Base-by-base conservation (phyloP, 2,888 invertebrate species). In the Nowickia ferox region DNA sequence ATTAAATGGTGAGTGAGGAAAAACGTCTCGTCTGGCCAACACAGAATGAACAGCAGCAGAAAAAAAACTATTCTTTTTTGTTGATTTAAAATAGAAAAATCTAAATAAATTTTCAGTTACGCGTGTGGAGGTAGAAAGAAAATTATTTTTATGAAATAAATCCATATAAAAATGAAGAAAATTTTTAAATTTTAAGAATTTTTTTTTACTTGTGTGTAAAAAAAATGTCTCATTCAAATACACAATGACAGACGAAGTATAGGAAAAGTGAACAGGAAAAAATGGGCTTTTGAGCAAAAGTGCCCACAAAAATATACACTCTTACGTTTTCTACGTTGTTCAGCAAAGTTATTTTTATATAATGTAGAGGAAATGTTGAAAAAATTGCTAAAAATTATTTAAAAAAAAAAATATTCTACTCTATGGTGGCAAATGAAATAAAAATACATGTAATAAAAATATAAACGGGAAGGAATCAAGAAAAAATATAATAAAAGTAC, bases 1-100 rank as follows among this genome's bases (percentile, higher is more conserved):
- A 83, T 86, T 86, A 83, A 86, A 80, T 80, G 86, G 86, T 83
- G 86, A 86, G 86, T 86, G 86, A 86, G 86, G 86, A 86, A 86
- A 86, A 86, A 86, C 86, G 86, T 86, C 76, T 83, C 79, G 83
- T 80, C 83, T 83, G 79, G 75, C 71, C 61, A 72, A 79, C 72
- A 86, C 79, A 79, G 46, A 79, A 83, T 44, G 63, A 71, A 72
- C 48, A 30, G 30, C 30, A 30, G 30, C 30, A 30, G 30, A 68
- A 61, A 75, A 57, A 1, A 79, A 75, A 72, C 22, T 80, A 75
- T 72, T 80, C n/a, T 53, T 71, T 63, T 46, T 53, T 81, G 13
- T 61, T 75, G 42, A 66, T 42, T 71, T 48, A 4, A 72, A 46
- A 44, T 53, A 71, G 10, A 76, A 75, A 84, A 72, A 30, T 63